A percentile compares a stretch with the other conserved stretches of the same genome.
phyloP scores from a whole-genome alignment of 2,888 invertebrate species.

The Lepidocyrtinus sp. region DNA sequence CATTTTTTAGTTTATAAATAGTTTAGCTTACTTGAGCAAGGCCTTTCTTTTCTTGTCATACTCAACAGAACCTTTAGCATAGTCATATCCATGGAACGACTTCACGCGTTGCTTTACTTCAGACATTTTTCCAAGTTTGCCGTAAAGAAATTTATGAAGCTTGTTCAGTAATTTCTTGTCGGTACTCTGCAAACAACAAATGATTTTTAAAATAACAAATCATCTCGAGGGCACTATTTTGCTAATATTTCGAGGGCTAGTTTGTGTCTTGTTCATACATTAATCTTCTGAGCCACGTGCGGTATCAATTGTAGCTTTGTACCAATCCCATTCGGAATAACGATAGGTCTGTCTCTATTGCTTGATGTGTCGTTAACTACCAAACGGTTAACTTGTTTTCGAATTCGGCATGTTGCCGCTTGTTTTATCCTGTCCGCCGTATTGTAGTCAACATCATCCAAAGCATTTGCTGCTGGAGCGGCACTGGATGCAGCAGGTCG shows the following conservation, averaged over 20 bases:
- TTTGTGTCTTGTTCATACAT: conserved; percentile 27
- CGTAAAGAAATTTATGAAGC: not conserved
- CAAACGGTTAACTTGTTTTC: conserved; percentile 60
- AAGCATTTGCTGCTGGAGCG: not conserved
- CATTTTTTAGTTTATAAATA: conserved; percentile 20
- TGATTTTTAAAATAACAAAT: not conserved
- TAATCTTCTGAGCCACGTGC: conserved; percentile 48
- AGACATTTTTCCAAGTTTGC: conserved; percentile 36
- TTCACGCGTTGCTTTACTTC: conserved; percentile 31
- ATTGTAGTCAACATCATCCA: conserved; percentile 34
- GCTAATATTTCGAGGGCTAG: not conserved
- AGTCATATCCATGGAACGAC: conserved; percentile 52
- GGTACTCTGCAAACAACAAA: not conserved
- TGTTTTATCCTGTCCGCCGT: conserved; percentile 56
- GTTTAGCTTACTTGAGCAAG: conserved; percentile 4
- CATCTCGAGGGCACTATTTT: not conserved
- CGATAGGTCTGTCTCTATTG: conserved; percentile 22
- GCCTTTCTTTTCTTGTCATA: conserved; percentile 43
- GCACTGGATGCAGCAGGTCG: not conserved
- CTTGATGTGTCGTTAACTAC: not conserved
- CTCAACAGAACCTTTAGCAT: conserved; percentile 29
- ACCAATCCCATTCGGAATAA: conserved; percentile 40
- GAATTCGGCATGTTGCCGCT: conserved; percentile 39
- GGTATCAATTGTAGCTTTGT: conserved; percentile 47
- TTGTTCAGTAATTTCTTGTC: not conserved